Percentiles rank a stretch among this genome's conserved stretches.
Conservation (phyloP, 2,113 vertebrate genomes). For the Hippocampus barbouri region DNA sequence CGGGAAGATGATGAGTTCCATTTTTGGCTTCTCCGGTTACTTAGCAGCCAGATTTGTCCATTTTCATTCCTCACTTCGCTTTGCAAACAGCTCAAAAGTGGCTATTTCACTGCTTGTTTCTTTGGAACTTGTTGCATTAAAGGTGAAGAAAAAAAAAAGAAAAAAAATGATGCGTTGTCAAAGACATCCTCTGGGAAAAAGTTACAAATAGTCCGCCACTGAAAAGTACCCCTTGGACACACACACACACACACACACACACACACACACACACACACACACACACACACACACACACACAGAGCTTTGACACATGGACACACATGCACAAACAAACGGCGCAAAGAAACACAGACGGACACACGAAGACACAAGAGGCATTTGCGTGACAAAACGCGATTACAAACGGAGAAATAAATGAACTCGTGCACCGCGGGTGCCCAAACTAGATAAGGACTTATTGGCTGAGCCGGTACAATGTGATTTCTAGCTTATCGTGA, state of each 20-base stretch:
- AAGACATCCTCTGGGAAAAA: background rate
- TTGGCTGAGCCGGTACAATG: slow-evolving; percentile 21
- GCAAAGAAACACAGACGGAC: background rate
- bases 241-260: background rate
- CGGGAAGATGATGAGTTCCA: slow-evolving; percentile 43
- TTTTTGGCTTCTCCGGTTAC: slow-evolving; percentile 43
- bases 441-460: slow-evolving; percentile 30
- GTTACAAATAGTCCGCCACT: background rate
- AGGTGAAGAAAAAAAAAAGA: background rate
- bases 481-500: slow-evolving; percentile 28
- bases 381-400: slow-evolving; percentile 12
- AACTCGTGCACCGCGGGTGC: background rate
- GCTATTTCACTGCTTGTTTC: slow-evolving; percentile 51
- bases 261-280: background rate
- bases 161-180: background rate
- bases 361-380: background rate
- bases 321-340: no score
- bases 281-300: no score
- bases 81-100: slow-evolving; percentile 34
- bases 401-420: slow-evolving; percentile 12
- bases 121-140: slow-evolving; percentile 26
- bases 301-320: no score
- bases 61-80: slow-evolving; percentile 37
- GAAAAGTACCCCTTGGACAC: background rate
- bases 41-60: slow-evolving; percentile 35